Conservation (phyloP, 2,888 invertebrate genomes). For the Drosophila melanosoma region DNA sequence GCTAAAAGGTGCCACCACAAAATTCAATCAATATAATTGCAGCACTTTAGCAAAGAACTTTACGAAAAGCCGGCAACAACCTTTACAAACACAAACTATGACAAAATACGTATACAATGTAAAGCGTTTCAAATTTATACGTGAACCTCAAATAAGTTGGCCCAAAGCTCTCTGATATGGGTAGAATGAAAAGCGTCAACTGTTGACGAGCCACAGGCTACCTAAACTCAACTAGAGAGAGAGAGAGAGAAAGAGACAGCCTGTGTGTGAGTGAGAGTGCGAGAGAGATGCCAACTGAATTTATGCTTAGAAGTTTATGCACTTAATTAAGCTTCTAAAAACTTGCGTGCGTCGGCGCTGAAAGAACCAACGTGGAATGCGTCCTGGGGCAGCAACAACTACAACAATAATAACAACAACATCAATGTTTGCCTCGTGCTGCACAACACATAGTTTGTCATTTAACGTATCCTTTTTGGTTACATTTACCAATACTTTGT, state of each 20-base stretch:
- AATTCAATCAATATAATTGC: constrained; percentile 79
- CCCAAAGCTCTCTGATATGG: constrained; percentile 36
- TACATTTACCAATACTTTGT: constrained; percentile 27
- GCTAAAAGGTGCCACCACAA: constrained; percentile 56
- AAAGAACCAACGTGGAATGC: constrained; percentile 1
- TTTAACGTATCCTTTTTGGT: constrained; percentile 18
- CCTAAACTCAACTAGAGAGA: constrained; percentile 17
- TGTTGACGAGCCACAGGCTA: constrained; percentile 46
- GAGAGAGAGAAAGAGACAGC: neutral
- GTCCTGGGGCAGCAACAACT: constrained; percentile 2
- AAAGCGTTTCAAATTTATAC: constrained; percentile 72
- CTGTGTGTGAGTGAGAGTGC: constrained; percentile 1
- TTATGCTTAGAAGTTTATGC: constrained; percentile 74
- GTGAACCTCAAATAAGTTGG: constrained; percentile 60
- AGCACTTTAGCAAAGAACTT: constrained; percentile 72
- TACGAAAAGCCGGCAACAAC: constrained; percentile 29
- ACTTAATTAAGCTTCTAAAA: constrained; percentile 74
- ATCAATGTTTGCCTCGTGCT: constrained; percentile 40
- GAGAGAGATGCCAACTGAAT: constrained; percentile 37
- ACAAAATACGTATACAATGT: constrained; percentile 74
- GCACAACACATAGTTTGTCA: constrained; percentile 49
- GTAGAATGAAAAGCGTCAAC: constrained; percentile 44
- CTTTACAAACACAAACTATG: constrained; percentile 40
- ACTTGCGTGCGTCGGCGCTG: constrained; percentile 45
- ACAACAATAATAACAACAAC: constrained; percentile 33